Percentiles rank a stretch among this genome's conserved stretches.
phyloP scores from a whole-genome alignment of 1,140 invertebrate genomes.

The Saccostrea cuccullata region DNA sequence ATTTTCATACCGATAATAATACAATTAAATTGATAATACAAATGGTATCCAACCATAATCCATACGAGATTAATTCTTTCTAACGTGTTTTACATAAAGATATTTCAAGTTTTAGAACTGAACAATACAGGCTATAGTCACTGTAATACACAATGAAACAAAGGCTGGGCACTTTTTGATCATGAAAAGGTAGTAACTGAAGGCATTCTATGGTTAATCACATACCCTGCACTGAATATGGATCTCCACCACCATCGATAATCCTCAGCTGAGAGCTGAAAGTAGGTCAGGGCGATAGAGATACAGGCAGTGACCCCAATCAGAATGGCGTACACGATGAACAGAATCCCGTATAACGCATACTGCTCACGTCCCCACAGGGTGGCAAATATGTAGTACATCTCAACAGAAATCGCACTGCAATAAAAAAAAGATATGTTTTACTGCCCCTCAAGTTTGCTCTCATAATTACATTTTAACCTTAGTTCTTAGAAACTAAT shows the following conservation, averaged over 20 bases:
- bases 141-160: no score
- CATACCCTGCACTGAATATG: constrained; percentile 80
- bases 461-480: no score
- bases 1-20: no score
- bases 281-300: constrained; percentile 81
- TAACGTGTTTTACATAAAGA: background rate
- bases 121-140: no score
- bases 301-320: constrained; percentile 81
- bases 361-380: constrained; percentile 82
- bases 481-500: no score
- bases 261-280: constrained; percentile 81
- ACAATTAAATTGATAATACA: no score
- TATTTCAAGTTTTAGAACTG: background rate
- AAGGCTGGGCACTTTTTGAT: no score
- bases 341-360: constrained; percentile 80
- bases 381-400: constrained; percentile 82
- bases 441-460: no score
- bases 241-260: constrained; percentile 83
- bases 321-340: constrained; percentile 80
- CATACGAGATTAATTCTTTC: no score
- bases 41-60: no score
- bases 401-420: constrained; percentile 82
- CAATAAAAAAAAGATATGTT: constrained; percentile 41
- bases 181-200: background rate
- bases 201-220: background rate